A percentile compares a stretch with the other conserved stretches of the same genome.
These are phyloP conservation scores for Antechinus flavipes DNA, from an alignment of 2,113 vertebrate species.

Conservation along the genomic window DNA sequence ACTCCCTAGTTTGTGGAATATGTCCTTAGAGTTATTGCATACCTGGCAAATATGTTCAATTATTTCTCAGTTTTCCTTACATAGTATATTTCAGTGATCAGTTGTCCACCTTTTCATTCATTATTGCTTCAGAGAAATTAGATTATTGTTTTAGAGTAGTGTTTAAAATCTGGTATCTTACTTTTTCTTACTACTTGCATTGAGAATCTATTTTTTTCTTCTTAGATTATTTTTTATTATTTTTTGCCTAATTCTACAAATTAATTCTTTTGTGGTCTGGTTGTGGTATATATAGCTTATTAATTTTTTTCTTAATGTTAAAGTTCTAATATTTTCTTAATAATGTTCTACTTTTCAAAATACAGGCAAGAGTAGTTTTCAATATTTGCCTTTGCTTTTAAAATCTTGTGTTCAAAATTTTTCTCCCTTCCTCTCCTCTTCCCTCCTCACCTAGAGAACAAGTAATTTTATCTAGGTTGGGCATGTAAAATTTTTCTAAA, in stretches of 20 bases:
- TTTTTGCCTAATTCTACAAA: not conserved
- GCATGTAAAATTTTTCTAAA: no score
- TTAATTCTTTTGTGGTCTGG: not conserved
- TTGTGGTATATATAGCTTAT: not conserved
- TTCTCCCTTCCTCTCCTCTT: no score
- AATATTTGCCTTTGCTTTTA: no score
- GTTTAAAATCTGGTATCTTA: not conserved
- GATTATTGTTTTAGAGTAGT: not conserved
- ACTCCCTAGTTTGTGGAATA: not conserved
- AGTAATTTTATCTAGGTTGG: no score
- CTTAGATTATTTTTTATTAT: not conserved
- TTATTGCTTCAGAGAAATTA: not conserved
- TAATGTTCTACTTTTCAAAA: no score
- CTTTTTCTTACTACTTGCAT: not conserved
- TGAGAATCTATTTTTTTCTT: conserved; percentile 1
- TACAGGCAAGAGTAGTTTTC: no score
- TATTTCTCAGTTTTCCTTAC: not conserved
- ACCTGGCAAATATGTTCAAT: not conserved
- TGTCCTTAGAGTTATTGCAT: not conserved
- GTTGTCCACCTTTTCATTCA: not conserved
- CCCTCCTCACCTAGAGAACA: no score
- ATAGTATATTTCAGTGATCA: not conserved
- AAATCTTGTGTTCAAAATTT: no score
- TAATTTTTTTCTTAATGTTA: no score
- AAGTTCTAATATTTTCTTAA: no score